These are phyloP conservation scores for Vulpes ferrilata DNA, from an alignment of 2,113 vertebrate species.

Conservation along the genomic window DNA sequence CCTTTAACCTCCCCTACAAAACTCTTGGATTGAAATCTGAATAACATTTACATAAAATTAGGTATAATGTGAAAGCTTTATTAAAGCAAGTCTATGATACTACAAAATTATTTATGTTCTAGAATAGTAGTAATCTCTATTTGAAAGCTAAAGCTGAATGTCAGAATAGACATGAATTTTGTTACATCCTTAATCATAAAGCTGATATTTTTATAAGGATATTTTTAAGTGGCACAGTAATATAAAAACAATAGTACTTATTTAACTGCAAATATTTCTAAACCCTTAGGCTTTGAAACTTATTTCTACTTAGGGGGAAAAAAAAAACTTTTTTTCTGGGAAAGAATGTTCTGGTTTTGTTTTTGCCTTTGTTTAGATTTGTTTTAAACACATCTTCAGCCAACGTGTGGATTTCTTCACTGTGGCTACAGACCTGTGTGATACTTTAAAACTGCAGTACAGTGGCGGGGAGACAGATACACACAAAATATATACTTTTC, in stretches of 20 bases:
- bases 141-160: conserved; percentile 35
- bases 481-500: not conserved
- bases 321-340: not conserved
- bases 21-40: conserved; percentile 75
- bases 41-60: conserved; percentile 82
- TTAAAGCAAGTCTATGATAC: conserved; percentile 72
- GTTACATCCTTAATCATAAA: conserved; percentile 27
- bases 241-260: conserved; percentile 3
- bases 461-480: not conserved
- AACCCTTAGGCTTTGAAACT: conserved; percentile 39
- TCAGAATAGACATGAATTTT: conserved; percentile 45
- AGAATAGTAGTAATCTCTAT: conserved; percentile 28
- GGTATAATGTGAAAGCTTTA: conserved; percentile 72
- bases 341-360: conserved; percentile 60
- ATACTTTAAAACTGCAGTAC: not conserved
- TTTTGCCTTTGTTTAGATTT: conserved; percentile 74
- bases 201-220: conserved; percentile 43
- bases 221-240: conserved; percentile 40
- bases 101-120: conserved; percentile 76
- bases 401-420: conserved; percentile 50
- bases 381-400: conserved; percentile 66
- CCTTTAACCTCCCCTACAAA: conserved; percentile 81
- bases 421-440: not conserved
- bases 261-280: conserved; percentile 53
- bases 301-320: conserved; percentile 4